Evolutionary conservation across 2,113 vertebrate species (phyloP).

Genomic region (Dasypus novemcinctus): DNA sequence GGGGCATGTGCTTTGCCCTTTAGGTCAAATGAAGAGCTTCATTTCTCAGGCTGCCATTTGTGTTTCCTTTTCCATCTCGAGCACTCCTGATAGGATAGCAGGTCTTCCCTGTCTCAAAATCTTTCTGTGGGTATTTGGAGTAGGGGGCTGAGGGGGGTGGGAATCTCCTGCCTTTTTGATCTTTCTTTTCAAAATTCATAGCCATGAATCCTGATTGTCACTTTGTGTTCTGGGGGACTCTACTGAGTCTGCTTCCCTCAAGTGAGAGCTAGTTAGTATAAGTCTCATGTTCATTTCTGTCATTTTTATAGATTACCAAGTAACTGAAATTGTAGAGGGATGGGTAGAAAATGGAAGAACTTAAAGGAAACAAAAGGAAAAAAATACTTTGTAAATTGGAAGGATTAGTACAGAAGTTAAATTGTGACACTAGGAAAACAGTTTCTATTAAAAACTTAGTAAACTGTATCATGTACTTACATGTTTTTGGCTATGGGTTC

Average conservation of each 20-base stretch:
- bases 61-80: not conserved
- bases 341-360: not conserved
- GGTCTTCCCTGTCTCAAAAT: not conserved
- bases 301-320: not conserved
- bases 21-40: not conserved
- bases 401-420: not conserved
- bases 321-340: not conserved
- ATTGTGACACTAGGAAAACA: not conserved
- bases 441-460: not conserved
- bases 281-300: not conserved
- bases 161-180: too few species aligned
- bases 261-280: not conserved
- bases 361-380: not conserved
- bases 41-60: fast-evolving
- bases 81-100: not conserved
- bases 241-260: not conserved
- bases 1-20: not conserved
- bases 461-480: not conserved
- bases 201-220: too few species aligned
- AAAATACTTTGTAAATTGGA: not conserved
- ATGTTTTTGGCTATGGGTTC: not conserved
- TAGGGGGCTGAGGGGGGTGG: too few species aligned
- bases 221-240: not conserved
- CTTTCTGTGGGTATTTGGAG: not conserved
- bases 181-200: not conserved